These are phyloP conservation scores for Seriola quinqueradiata DNA, from an alignment of 2,113 vertebrate genomes.

Conservation along the genomic window DNA sequence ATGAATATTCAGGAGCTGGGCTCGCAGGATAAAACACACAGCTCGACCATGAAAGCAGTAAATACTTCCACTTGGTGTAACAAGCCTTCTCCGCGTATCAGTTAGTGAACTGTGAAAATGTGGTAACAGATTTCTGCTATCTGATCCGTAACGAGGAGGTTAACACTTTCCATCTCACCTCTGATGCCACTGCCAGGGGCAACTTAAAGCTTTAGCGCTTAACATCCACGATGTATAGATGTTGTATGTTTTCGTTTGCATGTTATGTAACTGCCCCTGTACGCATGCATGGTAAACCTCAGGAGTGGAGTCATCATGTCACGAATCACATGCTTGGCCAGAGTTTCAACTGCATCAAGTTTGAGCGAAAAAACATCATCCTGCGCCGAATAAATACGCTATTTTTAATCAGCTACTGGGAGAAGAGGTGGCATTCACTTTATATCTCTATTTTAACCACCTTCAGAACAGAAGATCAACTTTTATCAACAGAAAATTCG, in stretches of 20 bases:
- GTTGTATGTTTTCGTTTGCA: conserved; percentile 13
- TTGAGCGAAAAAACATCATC: conserved; percentile 7
- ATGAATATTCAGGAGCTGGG: conserved; percentile 81
- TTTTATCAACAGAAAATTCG: background rate
- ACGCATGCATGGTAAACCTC: conserved; percentile 26
- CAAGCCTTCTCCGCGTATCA: conserved; percentile 7
- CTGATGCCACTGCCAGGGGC: conserved; percentile 22
- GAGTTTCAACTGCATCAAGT: conserved; percentile 18
- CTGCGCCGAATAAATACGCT: background rate
- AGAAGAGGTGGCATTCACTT: background rate
- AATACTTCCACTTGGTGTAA: conserved; percentile 29
- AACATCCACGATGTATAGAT: conserved; percentile 5
- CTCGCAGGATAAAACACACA: conserved; percentile 60
- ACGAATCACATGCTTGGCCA: conserved; percentile 42
- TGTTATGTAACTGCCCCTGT: conserved; percentile 38
- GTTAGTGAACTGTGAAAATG: conserved; percentile 39
- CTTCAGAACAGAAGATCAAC: conserved; percentile 5
- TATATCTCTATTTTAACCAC: background rate
- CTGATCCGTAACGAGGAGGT: conserved; percentile 42
- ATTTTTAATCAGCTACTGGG: background rate
- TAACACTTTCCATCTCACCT: conserved; percentile 39
- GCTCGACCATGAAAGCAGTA: conserved; percentile 11
- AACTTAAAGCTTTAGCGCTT: background rate
- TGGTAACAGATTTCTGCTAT: conserved; percentile 19
- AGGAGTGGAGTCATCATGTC: conserved; percentile 22